phyloP scores from a whole-genome alignment of 2,888 invertebrate genomes.

The Ochlodes sylvanus region DNA sequence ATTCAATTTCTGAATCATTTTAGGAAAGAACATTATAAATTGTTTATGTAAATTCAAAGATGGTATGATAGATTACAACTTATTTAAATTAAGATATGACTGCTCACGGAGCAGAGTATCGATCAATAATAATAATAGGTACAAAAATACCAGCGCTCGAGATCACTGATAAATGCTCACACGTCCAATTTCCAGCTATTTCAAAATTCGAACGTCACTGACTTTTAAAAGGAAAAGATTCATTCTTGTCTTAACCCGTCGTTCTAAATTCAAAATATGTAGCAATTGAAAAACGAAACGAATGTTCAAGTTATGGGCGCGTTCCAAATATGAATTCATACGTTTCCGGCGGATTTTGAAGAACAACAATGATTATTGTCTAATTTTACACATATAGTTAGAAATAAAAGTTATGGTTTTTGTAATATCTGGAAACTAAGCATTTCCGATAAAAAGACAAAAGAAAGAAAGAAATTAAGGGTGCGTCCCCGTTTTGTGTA shows the following conservation, averaged over 20 bases:
- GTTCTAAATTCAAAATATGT: constrained; percentile 82
- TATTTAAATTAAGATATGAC: constrained; percentile 25
- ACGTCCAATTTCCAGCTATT: constrained; percentile 42
- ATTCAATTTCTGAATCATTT: constrained; percentile 1
- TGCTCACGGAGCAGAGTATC: constrained; percentile 21
- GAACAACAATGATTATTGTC: constrained; percentile 43
- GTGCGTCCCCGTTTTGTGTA: no score
- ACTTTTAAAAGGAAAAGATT: constrained; percentile 48
- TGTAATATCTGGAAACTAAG: no score
- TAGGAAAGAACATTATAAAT: constrained; percentile 10
- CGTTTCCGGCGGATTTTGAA: constrained; percentile 80
- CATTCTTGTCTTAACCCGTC: constrained; percentile 64
- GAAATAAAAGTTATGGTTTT: no score
- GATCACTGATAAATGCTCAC: constrained; percentile 33
- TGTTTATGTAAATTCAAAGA: constrained; percentile 20
- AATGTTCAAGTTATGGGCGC: constrained; percentile 78
- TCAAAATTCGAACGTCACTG: constrained; percentile 54
- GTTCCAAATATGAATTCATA: constrained; percentile 83
- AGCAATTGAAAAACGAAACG: constrained; percentile 84
- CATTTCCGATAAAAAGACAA: no score
- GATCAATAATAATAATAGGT: constrained; percentile 36
- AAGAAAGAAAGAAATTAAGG: no score
- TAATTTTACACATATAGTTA: no score
- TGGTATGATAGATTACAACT: constrained; percentile 21
- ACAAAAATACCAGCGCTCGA: constrained; percentile 49